Evolutionary conservation across 2,113 vertebrate genomes (phyloP).

Genomic region (Thalassoma bifasciatum): DNA sequence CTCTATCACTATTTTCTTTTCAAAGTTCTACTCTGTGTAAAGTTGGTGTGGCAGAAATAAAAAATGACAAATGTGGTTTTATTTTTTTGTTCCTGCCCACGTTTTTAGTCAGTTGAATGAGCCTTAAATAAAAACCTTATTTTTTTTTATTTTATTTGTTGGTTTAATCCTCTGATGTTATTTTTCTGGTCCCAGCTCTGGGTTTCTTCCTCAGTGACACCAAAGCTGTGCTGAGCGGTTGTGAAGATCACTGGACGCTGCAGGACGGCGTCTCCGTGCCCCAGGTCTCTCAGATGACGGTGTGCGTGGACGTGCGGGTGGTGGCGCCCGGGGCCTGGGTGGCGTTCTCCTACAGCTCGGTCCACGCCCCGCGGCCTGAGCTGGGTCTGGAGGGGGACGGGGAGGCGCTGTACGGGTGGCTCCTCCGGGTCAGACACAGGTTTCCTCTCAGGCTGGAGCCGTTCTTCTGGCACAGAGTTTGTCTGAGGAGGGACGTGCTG

Average conservation of each 20-base stretch:
- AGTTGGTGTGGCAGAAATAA: too few species aligned
- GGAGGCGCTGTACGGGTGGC: constrained; percentile 74
- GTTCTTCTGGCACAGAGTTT: constrained; percentile 76
- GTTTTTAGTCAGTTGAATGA: too few species aligned
- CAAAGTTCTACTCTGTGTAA: too few species aligned
- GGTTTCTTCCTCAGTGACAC: constrained; percentile 76
- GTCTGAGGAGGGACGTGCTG: constrained; percentile 67
- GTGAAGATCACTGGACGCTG: constrained; percentile 81
- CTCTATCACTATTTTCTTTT: too few species aligned
- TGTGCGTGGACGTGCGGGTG: constrained; percentile 78
- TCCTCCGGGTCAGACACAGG: constrained; percentile 74
- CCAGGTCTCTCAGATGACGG: constrained; percentile 68
- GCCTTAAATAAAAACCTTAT: too few species aligned
- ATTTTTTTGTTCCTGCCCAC: too few species aligned
- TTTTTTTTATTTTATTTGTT: too few species aligned
- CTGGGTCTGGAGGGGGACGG: constrained; percentile 80
- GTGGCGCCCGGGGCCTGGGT: constrained; percentile 75
- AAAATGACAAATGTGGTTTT: too few species aligned
- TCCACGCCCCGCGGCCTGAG: constrained; percentile 48
- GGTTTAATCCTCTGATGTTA: background rate
- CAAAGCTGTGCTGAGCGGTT: constrained; percentile 78
- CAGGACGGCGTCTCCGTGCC: constrained; percentile 59
- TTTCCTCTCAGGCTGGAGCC: constrained; percentile 68
- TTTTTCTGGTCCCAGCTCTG: constrained; percentile 4
- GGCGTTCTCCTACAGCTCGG: constrained; percentile 79